Evolutionary conservation across 2,888 invertebrate species (phyloP).

Genomic region (Rhyacophila evoluta): DNA sequence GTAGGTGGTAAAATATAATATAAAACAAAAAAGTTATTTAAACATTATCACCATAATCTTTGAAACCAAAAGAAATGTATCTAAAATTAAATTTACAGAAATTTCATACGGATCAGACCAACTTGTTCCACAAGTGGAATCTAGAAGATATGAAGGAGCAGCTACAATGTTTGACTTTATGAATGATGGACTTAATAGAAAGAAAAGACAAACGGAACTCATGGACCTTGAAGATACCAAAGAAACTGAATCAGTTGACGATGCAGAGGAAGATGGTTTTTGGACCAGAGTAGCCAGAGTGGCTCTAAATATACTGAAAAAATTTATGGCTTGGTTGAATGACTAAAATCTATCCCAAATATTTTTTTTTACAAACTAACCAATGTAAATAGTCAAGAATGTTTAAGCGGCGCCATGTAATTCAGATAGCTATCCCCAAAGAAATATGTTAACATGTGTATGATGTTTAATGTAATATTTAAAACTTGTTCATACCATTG

Average conservation of each 20-base stretch:
- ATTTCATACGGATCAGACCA: not conserved
- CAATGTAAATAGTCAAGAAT: not conserved
- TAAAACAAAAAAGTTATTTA: too few relatives aligned
- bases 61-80: too few relatives aligned
- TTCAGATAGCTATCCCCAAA: too few relatives aligned
- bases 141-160: not conserved
- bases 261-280: constrained; percentile 64
- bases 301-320: constrained; percentile 64
- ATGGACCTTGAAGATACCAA: constrained; percentile 59
- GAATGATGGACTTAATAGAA: constrained; percentile 58
- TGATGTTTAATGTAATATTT: too few relatives aligned
- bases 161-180: not conserved
- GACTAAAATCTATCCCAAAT: constrained; percentile 32
- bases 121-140: not conserved
- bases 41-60: too few relatives aligned
- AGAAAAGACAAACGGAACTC: constrained; percentile 63
- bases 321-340: constrained; percentile 67
- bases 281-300: constrained; percentile 67
- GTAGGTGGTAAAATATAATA: too few relatives aligned
- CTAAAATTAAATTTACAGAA: not conserved
- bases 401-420: not conserved
- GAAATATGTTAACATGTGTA: too few relatives aligned
- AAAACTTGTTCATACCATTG: too few relatives aligned
- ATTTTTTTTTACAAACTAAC: not conserved
- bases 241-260: constrained; percentile 60